A percentile compares a stretch with the other conserved stretches of the same genome.
phyloP scores from a whole-genome alignment of 2,888 invertebrate species.

The Pegoplata infirma region DNA sequence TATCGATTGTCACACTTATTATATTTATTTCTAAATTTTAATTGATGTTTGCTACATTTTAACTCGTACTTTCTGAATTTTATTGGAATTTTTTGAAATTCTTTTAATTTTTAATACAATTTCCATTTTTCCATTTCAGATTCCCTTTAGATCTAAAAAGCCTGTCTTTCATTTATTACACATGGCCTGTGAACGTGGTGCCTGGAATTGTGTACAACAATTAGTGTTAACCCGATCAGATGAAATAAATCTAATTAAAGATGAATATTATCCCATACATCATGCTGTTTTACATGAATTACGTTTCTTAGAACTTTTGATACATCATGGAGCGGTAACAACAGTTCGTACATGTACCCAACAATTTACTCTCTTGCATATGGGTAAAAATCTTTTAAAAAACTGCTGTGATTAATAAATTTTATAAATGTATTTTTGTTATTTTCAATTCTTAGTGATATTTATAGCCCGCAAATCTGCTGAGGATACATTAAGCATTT shows the following conservation, averaged over 20 bases:
- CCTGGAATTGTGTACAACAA: slow-evolving; percentile 85
- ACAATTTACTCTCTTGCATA: slow-evolving; percentile 85
- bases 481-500: slow-evolving; percentile 84
- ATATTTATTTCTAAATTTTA: too few species aligned
- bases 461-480: slow-evolving; percentile 84
- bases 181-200: slow-evolving; percentile 85
- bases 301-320: slow-evolving; percentile 83
- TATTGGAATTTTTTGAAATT: too few species aligned
- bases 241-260: slow-evolving; percentile 85
- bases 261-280: slow-evolving; percentile 89
- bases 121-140: slow-evolving; percentile 65
- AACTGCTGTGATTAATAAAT: too few species aligned
- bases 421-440: too few species aligned
- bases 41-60: too few species aligned
- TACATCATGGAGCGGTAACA: slow-evolving; percentile 84
- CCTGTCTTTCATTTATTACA: slow-evolving; percentile 80
- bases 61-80: too few species aligned
- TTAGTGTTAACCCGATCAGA: slow-evolving; percentile 82
- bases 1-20: too few species aligned
- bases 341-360: slow-evolving; percentile 84
- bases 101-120: too few species aligned
- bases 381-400: slow-evolving; percentile 80
- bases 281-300: slow-evolving; percentile 86
- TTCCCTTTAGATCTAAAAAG: slow-evolving; percentile 80
- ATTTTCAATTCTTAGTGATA: too few species aligned